These are phyloP conservation scores for Camelus dromedarius DNA, from an alignment of 2,113 vertebrate genomes.

Conservation along the genomic window DNA sequence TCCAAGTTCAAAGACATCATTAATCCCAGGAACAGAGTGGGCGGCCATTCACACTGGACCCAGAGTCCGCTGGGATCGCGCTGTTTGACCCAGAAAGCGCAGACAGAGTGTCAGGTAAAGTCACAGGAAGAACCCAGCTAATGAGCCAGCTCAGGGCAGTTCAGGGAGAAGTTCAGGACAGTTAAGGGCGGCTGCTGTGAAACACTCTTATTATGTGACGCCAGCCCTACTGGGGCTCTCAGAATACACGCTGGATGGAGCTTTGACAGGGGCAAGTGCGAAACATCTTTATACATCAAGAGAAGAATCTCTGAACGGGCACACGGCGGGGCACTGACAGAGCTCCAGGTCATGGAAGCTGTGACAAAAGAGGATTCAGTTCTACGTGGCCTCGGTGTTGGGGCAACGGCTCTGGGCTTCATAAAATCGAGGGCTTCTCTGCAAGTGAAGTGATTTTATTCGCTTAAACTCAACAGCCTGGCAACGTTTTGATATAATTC, in stretches of 20 bases:
- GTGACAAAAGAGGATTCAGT: rapidly evolving
- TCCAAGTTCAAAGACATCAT: too few species aligned
- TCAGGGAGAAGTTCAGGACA: too few species aligned
- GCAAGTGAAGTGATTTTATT: rapidly evolving
- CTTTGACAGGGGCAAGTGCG: not conserved
- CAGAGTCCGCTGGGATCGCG: rapidly evolving
- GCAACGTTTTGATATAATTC: rapidly evolving
- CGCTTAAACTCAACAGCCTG: rapidly evolving
- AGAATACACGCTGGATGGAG: rapidly evolving
- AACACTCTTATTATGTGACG: rapidly evolving
- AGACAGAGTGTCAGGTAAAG: rapidly evolving
- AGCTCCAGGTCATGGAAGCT: rapidly evolving
- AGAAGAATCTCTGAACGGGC: not conserved
- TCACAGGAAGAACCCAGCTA: not conserved
- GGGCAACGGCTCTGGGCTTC: rapidly evolving
- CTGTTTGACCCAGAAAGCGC: not conserved
- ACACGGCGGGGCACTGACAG: rapidly evolving
- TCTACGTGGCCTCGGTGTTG: rapidly evolving
- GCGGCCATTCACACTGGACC: rapidly evolving
- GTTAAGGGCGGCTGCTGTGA: rapidly evolving
- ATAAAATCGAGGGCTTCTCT: not conserved
- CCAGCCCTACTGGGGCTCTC: rapidly evolving
- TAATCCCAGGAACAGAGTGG: not conserved
- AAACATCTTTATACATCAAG: not conserved
- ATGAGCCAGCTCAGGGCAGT: not conserved